Percentiles rank a stretch among this genome's conserved stretches.
Evolutionary conservation across 2,113 vertebrate species (phyloP).

Genomic region (Notechis scutatus): DNA sequence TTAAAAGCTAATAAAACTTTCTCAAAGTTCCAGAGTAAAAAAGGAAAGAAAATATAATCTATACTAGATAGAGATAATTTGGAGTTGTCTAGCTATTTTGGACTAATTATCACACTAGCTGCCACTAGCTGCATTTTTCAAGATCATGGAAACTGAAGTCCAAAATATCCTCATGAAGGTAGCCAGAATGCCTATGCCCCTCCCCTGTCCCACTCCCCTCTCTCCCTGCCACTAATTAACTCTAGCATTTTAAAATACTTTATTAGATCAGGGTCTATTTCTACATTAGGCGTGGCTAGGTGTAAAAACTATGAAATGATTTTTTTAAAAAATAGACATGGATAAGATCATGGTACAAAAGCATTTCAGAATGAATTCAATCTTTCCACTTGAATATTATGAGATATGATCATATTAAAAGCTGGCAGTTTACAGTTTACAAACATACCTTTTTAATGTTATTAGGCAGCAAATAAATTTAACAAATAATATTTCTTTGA

Average conservation of each 20-base stretch:
- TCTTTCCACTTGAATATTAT: neutral
- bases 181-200: neutral
- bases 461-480: neutral
- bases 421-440: neutral
- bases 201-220: neutral
- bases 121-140: neutral
- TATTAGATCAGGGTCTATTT: neutral
- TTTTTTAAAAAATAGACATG: neutral
- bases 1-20: neutral
- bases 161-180: neutral
- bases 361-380: neutral
- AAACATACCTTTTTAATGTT: neutral
- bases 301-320: neutral
- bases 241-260: neutral
- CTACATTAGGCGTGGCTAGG: neutral
- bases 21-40: neutral
- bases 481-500: neutral
- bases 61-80: neutral
- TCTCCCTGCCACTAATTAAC: neutral
- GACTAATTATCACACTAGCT: neutral
- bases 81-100: neutral
- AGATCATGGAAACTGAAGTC: neutral
- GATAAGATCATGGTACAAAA: neutral
- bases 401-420: neutral
- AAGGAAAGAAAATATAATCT: neutral